Conservation (phyloP, 2,888 invertebrate genomes). For the Gnatocerus cornutus region DNA sequence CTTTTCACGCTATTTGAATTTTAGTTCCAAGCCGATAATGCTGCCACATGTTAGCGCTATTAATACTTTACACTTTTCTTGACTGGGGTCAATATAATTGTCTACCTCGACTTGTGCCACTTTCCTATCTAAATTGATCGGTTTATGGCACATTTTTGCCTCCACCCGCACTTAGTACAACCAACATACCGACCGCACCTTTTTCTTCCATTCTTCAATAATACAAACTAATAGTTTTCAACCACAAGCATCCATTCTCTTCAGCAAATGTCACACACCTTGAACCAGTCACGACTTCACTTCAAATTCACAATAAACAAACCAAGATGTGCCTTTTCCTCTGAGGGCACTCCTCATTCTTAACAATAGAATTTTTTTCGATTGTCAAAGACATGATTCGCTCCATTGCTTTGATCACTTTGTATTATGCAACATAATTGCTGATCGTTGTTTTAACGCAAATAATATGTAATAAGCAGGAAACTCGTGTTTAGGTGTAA, state of each 20-base stretch:
- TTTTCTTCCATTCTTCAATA: conserved; percentile 5
- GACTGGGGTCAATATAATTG: too few species aligned
- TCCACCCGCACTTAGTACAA: conserved; percentile 5
- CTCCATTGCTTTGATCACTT: conserved; percentile 14
- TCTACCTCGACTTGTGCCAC: too few species aligned
- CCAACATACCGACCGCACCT: conserved; percentile 4
- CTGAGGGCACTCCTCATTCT: conserved; percentile 37
- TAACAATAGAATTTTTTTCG: conserved; percentile 8
- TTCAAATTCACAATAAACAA: conserved; percentile 25
- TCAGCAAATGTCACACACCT: conserved; percentile 46
- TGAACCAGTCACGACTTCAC: conserved; percentile 47
- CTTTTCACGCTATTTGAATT: too few species aligned
- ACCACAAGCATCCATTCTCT: conserved; percentile 41
- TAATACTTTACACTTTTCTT: too few species aligned
- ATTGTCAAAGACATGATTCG: conserved; percentile 11
- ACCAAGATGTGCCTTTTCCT: conserved; percentile 38
- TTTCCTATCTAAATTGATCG: background rate
- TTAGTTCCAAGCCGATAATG: too few species aligned
- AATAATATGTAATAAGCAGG: conserved; percentile 36
- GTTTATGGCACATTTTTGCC: background rate
- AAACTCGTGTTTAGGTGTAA: conserved; percentile 28
- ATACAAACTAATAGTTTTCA: conserved; percentile 8
- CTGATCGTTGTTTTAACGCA: background rate
- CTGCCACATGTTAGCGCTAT: too few species aligned
- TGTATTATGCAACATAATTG: conserved; percentile 1